These are phyloP conservation scores for Alfaro cultratus DNA, from an alignment of 2,797 vertebrate species.

Conservation along the genomic window DNA sequence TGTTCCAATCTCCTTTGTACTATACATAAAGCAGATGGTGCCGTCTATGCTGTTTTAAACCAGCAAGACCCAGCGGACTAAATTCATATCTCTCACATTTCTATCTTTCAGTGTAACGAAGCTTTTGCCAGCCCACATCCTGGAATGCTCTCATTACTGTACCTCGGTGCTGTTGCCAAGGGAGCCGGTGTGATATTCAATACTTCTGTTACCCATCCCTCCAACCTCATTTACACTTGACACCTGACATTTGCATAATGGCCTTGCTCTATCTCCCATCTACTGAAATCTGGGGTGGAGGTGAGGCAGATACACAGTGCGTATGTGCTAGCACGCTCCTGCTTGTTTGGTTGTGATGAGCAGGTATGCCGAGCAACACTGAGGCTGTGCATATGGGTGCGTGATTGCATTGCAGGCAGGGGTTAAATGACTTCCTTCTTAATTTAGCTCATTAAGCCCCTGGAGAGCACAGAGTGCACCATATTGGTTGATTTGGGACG, in stretches of 20 bases:
- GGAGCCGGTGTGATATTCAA: constrained; percentile 72
- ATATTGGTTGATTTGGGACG: constrained; percentile 68
- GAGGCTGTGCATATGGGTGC: constrained; percentile 19
- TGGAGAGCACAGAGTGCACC: constrained; percentile 55
- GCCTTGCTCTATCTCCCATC: constrained; percentile 68
- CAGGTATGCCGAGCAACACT: constrained; percentile 32
- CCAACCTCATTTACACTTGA: constrained; percentile 82
- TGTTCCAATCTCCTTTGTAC: background rate
- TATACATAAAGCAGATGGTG: constrained; percentile 16
- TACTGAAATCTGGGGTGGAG: constrained; percentile 51
- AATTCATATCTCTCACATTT: constrained; percentile 28
- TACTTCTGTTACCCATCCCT: constrained; percentile 75
- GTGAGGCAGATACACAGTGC: constrained; percentile 39
- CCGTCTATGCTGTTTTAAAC: constrained; percentile 38
- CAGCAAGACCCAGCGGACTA: constrained; percentile 36
- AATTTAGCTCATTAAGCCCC: constrained; percentile 73
- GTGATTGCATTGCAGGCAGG: constrained; percentile 47
- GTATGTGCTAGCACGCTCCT: constrained; percentile 15
- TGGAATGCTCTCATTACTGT: constrained; percentile 70
- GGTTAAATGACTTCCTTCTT: constrained; percentile 74
- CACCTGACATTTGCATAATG: constrained; percentile 82
- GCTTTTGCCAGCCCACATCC: constrained; percentile 50
- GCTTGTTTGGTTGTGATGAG: constrained; percentile 49
- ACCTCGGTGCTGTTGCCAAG: constrained; percentile 66
- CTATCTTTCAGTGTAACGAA: constrained; percentile 48